A percentile compares a stretch with the other conserved stretches of the same genome.
Evolutionary conservation across 2,797 vertebrate genomes (phyloP).

Genomic region (Galaxias olidus): DNA sequence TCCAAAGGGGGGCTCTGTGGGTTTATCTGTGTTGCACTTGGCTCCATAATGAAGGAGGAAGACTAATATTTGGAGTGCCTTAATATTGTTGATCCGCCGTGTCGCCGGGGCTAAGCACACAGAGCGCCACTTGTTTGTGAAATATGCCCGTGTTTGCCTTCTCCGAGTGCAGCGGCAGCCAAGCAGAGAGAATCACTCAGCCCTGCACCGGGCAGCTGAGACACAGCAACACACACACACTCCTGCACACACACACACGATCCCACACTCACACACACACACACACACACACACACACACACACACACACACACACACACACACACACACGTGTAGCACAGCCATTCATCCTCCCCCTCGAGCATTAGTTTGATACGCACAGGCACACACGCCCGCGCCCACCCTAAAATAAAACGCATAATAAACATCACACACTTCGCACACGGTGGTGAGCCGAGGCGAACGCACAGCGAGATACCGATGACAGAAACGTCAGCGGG

Average conservation of each 20-base stretch:
- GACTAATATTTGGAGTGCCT: conserved; percentile 71
- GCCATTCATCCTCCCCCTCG: no score
- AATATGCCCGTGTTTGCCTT: conserved; percentile 50
- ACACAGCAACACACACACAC: conserved; percentile 9
- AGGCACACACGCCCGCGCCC: no score
- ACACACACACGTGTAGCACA: conserved; percentile 2
- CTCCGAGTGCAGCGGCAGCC: conserved; percentile 27
- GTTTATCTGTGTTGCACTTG: conserved; percentile 53
- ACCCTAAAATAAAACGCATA: no score
- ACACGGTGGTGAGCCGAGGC: neutral
- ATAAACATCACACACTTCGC: no score
- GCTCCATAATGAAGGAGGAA: conserved; percentile 61
- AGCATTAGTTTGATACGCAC: no score
- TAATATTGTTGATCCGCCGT: conserved; percentile 67
- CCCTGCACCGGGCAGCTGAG: conserved; percentile 39
- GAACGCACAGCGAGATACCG: conserved; percentile 3
- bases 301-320: neutral
- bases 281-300: neutral
- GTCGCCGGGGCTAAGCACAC: conserved; percentile 48
- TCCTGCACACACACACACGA: conserved; percentile 10
- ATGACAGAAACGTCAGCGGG: conserved; percentile 11
- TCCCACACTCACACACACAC: neutral
- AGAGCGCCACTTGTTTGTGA: conserved; percentile 48
- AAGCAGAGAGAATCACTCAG: conserved; percentile 49
- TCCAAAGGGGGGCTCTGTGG: conserved; percentile 53